These are phyloP conservation scores for Anseranas semipalmata DNA, from an alignment of 2,113 vertebrate species.

Conservation along the genomic window DNA sequence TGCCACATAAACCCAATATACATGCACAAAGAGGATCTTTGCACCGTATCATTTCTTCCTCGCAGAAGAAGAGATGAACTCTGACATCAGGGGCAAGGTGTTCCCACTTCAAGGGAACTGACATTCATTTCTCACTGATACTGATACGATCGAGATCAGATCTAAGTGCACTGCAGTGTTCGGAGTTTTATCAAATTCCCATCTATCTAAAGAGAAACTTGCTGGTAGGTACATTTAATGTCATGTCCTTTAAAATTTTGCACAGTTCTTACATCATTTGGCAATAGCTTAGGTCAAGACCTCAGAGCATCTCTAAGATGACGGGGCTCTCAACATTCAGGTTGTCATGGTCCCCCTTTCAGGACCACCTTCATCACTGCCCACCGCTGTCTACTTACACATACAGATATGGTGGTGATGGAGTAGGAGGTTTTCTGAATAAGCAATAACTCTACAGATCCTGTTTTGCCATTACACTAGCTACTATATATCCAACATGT, in stretches of 20 bases:
- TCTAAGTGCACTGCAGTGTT: background rate
- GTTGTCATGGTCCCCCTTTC: background rate
- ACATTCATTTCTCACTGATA: background rate
- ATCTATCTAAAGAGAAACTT: background rate
- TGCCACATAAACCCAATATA: background rate
- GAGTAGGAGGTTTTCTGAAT: background rate
- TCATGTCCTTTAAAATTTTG: background rate
- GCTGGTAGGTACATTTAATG: background rate
- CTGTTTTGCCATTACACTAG: background rate
- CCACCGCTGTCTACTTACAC: background rate
- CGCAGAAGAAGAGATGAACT: background rate
- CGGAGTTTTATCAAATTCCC: background rate
- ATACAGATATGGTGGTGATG: accelerated
- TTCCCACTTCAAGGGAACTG: background rate
- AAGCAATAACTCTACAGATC: background rate
- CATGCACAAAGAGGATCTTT: background rate
- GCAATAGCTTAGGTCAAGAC: background rate
- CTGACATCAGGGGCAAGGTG: background rate
- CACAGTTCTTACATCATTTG: background rate
- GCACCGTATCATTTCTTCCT: background rate
- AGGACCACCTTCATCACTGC: background rate
- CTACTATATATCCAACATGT: background rate
- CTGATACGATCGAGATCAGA: background rate
- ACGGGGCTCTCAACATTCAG: background rate
- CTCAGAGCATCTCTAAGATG: background rate